These are phyloP conservation scores for Lycocerus yunnanus DNA, from an alignment of 2,888 invertebrate genomes.

Conservation along the genomic window DNA sequence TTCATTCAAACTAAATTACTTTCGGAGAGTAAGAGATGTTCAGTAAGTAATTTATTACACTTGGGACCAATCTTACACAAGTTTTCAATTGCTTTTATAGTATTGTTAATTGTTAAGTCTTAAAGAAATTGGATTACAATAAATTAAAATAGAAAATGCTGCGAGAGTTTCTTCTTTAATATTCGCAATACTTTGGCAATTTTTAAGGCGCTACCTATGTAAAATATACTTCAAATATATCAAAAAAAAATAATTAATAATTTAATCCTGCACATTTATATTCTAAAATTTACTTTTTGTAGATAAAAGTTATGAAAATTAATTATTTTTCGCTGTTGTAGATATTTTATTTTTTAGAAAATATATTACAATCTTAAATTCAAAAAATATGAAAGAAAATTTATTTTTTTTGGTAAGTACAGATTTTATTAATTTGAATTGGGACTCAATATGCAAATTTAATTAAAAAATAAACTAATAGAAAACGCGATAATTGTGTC, in stretches of 20 bases:
- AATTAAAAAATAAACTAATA: too few species aligned
- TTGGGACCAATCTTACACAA: neutral
- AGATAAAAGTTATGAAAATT: neutral
- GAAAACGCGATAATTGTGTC: too few species aligned
- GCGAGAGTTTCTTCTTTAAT: neutral
- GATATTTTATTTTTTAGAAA: too few species aligned
- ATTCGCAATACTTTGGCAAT: neutral
- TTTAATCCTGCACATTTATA: neutral
- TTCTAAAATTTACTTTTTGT: neutral
- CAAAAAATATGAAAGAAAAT: too few species aligned
- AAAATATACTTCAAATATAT: neutral
- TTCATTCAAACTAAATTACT: slow-evolving; percentile 9
- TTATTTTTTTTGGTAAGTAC: too few species aligned
- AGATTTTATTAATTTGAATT: too few species aligned
- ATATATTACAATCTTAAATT: too few species aligned
- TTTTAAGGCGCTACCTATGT: neutral
- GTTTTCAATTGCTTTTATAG: neutral
- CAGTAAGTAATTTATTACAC: slow-evolving; percentile 1
- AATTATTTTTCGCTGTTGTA: neutral
- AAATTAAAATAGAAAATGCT: neutral
- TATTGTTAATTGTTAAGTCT: neutral
- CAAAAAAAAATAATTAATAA: neutral
- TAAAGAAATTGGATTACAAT: neutral
- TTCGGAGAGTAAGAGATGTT: neutral
- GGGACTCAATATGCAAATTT: too few species aligned